These are phyloP conservation scores for Metellina segmentata DNA, from an alignment of 2,888 invertebrate species.

Conservation along the genomic window DNA sequence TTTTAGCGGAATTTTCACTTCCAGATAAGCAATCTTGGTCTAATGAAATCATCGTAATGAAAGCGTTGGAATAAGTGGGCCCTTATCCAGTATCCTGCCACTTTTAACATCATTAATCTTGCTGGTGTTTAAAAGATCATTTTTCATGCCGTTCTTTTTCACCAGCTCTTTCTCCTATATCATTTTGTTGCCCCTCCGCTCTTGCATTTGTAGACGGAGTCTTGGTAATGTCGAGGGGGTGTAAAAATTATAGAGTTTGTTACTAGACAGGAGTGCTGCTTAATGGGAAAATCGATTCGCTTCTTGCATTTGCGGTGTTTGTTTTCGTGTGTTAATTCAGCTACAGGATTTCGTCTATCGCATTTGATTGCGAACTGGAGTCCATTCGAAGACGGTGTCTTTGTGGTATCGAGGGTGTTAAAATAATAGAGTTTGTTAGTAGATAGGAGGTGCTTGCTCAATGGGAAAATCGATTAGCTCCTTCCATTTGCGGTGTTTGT, in stretches of 20 bases:
- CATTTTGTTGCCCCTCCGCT: not conserved
- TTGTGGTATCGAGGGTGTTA: too few relatives aligned
- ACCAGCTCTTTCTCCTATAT: not conserved
- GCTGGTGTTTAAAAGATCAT: conserved; percentile 64
- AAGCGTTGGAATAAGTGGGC: not conserved
- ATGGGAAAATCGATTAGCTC: too few relatives aligned
- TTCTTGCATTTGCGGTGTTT: too few relatives aligned
- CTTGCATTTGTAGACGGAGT: not conserved
- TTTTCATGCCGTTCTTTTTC: conserved; percentile 35
- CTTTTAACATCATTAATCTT: conserved; percentile 69
- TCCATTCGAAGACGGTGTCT: too few relatives aligned
- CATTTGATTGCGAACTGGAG: too few relatives aligned
- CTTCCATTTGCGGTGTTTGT: too few relatives aligned
- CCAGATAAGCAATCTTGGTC: conserved; percentile 46
- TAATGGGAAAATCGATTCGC: too few relatives aligned
- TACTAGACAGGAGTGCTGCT: not conserved
- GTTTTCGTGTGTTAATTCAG: too few relatives aligned
- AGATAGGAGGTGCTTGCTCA: too few relatives aligned
- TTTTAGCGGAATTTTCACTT: not conserved
- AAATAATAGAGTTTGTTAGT: too few relatives aligned
- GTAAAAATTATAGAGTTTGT: not conserved
- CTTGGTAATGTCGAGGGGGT: not conserved
- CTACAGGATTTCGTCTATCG: too few relatives aligned
- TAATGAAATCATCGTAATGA: conserved; percentile 54
- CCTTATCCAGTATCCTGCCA: conserved; percentile 41